Percentiles rank a stretch among this genome's conserved stretches.
These are phyloP conservation scores for Alviniconcha strummeri DNA, from an alignment of 2,888 invertebrate species.

Conservation along the genomic window DNA sequence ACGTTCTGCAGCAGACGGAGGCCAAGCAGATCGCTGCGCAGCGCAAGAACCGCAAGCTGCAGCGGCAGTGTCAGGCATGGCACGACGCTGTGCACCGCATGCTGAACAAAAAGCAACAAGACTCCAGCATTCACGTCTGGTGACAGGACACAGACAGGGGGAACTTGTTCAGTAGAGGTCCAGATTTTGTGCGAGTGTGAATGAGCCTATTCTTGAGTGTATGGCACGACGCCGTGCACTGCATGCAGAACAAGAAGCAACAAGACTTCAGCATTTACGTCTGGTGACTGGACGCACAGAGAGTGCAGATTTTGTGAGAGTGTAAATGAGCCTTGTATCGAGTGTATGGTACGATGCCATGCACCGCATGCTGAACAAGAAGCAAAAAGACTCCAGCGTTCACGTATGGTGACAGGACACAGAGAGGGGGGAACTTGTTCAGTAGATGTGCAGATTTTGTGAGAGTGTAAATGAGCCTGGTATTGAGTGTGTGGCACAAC, in stretches of 20 bases:
- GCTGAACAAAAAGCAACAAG: slow-evolving; percentile 4
- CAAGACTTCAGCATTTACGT: not conserved
- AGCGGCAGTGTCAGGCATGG: slow-evolving; percentile 54
- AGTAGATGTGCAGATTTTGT: too few species aligned
- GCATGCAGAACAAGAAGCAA: not conserved
- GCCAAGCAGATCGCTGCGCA: slow-evolving; percentile 60
- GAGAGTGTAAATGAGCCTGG: too few species aligned
- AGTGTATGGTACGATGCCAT: too few species aligned
- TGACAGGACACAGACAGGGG: not conserved
- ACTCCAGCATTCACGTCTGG: not conserved
- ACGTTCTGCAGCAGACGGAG: slow-evolving; percentile 59
- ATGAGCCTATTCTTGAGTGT: too few species aligned
- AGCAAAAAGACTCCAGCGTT: not conserved
- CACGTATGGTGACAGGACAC: too few species aligned
- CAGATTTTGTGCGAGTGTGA: too few species aligned
- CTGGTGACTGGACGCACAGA: too few species aligned
- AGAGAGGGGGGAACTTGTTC: too few species aligned
- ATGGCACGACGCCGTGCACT: slow-evolving; percentile 44
- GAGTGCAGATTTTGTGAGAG: too few species aligned
- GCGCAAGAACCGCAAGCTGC: slow-evolving; percentile 54
- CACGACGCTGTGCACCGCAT: slow-evolving; percentile 42
- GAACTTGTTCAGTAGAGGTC: not conserved
- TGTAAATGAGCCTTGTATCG: too few species aligned
- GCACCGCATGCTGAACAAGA: too few species aligned
- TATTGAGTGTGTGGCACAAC: slow-evolving; percentile 37